phyloP scores from a whole-genome alignment of 1,140 invertebrate genomes.

The Tetramorium alpestre region DNA sequence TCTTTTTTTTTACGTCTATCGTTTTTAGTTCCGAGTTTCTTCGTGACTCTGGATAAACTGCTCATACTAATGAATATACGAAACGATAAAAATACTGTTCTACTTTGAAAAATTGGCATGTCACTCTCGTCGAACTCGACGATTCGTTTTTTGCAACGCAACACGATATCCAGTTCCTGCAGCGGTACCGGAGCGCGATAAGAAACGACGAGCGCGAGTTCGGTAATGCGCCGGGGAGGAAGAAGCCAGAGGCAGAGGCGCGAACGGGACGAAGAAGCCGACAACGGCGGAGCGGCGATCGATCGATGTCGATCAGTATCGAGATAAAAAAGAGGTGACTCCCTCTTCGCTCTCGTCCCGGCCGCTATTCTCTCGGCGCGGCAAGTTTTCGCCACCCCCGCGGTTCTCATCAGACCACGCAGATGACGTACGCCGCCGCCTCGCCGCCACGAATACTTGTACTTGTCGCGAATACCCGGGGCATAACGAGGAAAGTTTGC shows the following conservation, averaged over 20 bases:
- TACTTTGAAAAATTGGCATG: conserved; percentile 23
- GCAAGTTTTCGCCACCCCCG: conserved; percentile 36
- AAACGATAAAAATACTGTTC: neutral
- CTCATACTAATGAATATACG: neutral
- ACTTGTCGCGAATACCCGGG: conserved; percentile 58
- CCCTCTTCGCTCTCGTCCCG: neutral
- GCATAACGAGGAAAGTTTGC: conserved; percentile 78
- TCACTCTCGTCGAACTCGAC: neutral
- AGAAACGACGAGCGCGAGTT: conserved; percentile 28
- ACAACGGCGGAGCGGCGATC: conserved; percentile 36
- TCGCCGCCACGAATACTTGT: conserved; percentile 21
- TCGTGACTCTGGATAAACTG: neutral
- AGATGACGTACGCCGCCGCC: conserved; percentile 36
- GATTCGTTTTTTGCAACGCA: neutral
- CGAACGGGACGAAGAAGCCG: conserved; percentile 29
- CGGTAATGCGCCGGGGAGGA: conserved; percentile 28
- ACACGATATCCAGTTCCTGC: neutral
- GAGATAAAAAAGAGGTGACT: conserved; percentile 1
- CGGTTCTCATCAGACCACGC: conserved; percentile 44
- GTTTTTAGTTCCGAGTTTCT: neutral
- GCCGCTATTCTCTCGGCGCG: conserved; percentile 16
- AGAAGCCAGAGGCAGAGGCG: conserved; percentile 31
- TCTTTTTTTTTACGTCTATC: neutral
- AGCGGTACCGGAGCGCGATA: neutral
- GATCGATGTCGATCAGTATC: conserved; percentile 59